A percentile compares a stretch with the other conserved stretches of the same genome.
Evolutionary conservation across 2,888 invertebrate genomes (phyloP).

Genomic region (Caenorhabditis drosophilae): DNA sequence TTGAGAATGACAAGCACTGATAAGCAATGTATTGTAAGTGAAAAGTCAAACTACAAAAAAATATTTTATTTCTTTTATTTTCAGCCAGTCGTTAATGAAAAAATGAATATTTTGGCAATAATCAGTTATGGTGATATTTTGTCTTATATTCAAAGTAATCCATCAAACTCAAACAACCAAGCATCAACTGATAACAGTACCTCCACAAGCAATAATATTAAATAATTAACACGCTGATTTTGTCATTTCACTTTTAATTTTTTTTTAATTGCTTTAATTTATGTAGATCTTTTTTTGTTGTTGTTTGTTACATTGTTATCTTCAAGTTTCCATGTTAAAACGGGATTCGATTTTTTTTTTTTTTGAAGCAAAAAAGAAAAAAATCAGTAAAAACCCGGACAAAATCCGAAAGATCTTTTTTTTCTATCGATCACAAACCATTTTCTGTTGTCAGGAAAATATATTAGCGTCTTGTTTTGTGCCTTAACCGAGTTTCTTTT

Average conservation of each 20-base stretch:
- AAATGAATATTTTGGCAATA: conserved; percentile 51
- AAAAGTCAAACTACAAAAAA: not conserved
- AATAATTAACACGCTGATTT: not conserved
- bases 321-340: too few species aligned
- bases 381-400: too few species aligned
- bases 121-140: conserved; percentile 63
- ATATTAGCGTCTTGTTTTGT: too few species aligned
- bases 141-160: conserved; percentile 53
- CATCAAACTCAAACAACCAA: conserved; percentile 13
- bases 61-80: not conserved
- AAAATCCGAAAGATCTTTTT: too few species aligned
- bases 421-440: too few species aligned
- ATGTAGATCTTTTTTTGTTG: not conserved
- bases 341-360: too few species aligned
- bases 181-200: conserved; percentile 27
- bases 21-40: conserved; percentile 39
- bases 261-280: not conserved
- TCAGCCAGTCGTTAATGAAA: conserved; percentile 49
- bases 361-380: too few species aligned
- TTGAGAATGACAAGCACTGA: conserved; percentile 45
- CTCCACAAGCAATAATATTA: conserved; percentile 3
- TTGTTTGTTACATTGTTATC: not conserved
- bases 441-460: too few species aligned
- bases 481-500: too few species aligned
- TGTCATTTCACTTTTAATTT: not conserved